Evolutionary conservation across 2,113 vertebrate species (phyloP).

Genomic region (Dromas ardeola): DNA sequence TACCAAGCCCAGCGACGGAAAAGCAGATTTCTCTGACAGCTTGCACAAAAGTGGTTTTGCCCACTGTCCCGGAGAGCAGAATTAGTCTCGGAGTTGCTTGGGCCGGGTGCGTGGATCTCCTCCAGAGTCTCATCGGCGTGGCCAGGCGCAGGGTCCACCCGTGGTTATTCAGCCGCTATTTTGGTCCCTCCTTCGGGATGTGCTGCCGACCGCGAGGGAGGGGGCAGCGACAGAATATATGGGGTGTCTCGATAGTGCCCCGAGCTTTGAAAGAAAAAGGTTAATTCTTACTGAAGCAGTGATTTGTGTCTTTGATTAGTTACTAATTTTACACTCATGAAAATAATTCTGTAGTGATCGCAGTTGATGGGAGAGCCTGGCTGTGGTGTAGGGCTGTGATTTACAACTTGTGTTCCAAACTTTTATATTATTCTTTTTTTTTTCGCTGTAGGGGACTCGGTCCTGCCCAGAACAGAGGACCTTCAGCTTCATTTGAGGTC

Average conservation of each 20-base stretch:
- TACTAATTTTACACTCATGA: not conserved
- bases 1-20: fast-evolving
- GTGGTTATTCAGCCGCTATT: not conserved
- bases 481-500: not conserved
- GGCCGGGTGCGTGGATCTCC: not conserved
- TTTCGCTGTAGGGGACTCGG: not conserved
- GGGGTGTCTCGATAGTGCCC: not conserved
- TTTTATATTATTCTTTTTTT: not conserved
- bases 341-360: not conserved
- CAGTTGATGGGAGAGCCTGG: not conserved
- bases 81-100: not conserved
- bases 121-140: fast-evolving
- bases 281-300: not conserved
- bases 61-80: not conserved
- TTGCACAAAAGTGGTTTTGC: not conserved
- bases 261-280: slow-evolving; percentile 6
- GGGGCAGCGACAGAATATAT: not conserved
- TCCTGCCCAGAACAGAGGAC: not conserved
- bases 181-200: not conserved
- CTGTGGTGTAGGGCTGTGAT: not conserved
- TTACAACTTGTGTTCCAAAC: not conserved
- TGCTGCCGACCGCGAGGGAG: not conserved
- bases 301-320: slow-evolving; percentile 27
- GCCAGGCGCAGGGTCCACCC: not conserved
- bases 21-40: not conserved